phyloP scores from a whole-genome alignment of 2,888 invertebrate genomes.

The Agrenia bidenticulata region DNA sequence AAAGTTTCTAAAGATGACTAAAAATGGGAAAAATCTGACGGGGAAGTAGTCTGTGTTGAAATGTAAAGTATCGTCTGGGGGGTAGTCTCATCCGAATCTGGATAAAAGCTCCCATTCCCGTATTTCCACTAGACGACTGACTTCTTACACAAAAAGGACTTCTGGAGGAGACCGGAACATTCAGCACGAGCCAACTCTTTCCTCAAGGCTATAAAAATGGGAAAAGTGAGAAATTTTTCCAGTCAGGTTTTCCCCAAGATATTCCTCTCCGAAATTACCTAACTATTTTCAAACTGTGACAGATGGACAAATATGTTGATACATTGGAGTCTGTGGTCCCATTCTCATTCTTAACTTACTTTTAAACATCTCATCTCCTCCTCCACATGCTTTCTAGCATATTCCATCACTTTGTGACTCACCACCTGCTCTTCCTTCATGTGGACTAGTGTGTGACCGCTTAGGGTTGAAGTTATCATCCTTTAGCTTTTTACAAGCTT shows the following conservation, averaged over 20 bases:
- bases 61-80: conserved; percentile 49
- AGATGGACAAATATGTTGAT: conserved; percentile 24
- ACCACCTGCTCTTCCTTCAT: too few relatives aligned
- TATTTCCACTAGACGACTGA: not conserved
- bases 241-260: not conserved
- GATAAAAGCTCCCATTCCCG: conserved; percentile 16
- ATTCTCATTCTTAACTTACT: conserved; percentile 4
- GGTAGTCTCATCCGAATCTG: conserved; percentile 33
- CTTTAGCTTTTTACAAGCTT: not conserved
- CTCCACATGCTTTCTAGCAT: not conserved
- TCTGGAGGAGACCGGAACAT: not conserved
- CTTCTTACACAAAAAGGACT: not conserved
- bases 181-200: not conserved
- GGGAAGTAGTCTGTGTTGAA: conserved; percentile 43
- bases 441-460: too few relatives aligned
- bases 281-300: conserved; percentile 6
- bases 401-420: conserved; percentile 1
- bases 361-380: not conserved
- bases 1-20: conserved; percentile 44
- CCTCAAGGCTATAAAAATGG: not conserved
- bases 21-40: conserved; percentile 46
- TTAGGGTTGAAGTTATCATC: not conserved
- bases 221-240: conserved; percentile 15
- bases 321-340: conserved; percentile 5
- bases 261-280: not conserved